Evolutionary conservation across 2,113 vertebrate species (phyloP).

Genomic region (Pantherophis guttatus): DNA sequence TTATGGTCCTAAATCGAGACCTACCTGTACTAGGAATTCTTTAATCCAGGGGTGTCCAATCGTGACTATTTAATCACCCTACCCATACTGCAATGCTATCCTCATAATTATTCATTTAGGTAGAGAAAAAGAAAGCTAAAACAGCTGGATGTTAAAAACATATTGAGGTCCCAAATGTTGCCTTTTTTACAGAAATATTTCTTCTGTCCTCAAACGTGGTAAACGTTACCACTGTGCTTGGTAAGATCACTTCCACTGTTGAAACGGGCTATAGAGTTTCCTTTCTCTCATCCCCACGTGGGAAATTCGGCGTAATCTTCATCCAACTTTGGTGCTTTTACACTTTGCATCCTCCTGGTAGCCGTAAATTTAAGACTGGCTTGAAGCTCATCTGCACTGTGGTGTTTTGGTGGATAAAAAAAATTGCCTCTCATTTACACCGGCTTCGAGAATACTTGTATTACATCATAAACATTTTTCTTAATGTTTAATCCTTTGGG

Average conservation of each 20-base stretch:
- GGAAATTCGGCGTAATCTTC: background rate
- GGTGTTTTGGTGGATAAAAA: background rate
- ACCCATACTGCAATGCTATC: background rate
- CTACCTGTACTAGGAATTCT: background rate
- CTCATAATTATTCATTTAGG: background rate
- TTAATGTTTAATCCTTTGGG: conserved; percentile 15
- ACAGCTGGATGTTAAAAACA: background rate
- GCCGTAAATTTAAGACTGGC: background rate
- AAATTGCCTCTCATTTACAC: background rate
- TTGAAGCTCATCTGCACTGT: background rate
- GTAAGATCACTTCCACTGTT: conserved; percentile 41
- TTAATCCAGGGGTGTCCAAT: background rate
- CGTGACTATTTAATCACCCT: background rate
- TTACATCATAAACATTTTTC: background rate
- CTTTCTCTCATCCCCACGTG: background rate
- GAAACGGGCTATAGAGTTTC: conserved; percentile 25
- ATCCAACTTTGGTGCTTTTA: background rate
- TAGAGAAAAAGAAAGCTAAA: background rate
- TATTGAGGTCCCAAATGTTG: conserved; percentile 39
- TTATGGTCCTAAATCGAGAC: background rate
- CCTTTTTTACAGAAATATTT: conserved; percentile 68
- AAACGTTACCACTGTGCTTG: conserved; percentile 49
- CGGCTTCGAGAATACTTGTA: background rate
- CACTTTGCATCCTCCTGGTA: background rate
- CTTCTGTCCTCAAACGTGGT: conserved; percentile 70